A percentile compares a stretch with the other conserved stretches of the same genome.
These are phyloP conservation scores for Calameuta filiformis DNA, from an alignment of 2,888 invertebrate genomes.

Conservation along the genomic window DNA sequence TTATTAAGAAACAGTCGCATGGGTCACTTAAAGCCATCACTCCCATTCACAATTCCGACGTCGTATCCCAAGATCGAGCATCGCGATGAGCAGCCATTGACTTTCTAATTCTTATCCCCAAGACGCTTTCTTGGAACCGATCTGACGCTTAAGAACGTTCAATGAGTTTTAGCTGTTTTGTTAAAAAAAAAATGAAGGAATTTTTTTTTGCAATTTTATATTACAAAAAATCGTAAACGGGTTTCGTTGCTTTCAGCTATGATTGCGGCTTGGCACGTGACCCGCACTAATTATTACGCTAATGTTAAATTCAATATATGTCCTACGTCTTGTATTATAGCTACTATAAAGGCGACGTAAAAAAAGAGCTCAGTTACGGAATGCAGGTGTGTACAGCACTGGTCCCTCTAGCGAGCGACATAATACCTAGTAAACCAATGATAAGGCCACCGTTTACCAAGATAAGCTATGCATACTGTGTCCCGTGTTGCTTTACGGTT, in stretches of 20 bases:
- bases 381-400: slow-evolving; percentile 2
- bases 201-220: not conserved
- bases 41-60: not conserved
- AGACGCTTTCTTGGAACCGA: not conserved
- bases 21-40: not conserved
- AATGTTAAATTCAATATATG: not conserved
- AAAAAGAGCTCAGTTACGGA: not conserved
- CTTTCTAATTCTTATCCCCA: not conserved
- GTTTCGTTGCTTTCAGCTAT: too few relatives aligned
- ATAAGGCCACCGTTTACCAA: slow-evolving; percentile 44
- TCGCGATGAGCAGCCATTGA: not conserved
- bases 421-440: slow-evolving; percentile 42
- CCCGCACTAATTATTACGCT: not conserved
- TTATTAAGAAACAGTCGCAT: not conserved
- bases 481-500: not conserved
- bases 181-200: not conserved
- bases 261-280: not conserved
- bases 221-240: not conserved
- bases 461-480: slow-evolving; percentile 39
- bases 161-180: not conserved
- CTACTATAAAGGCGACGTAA: not conserved
- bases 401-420: slow-evolving; percentile 12
- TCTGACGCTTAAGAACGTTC: not conserved
- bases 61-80: not conserved
- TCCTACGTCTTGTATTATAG: not conserved